phyloP scores from a whole-genome alignment of 2,888 invertebrate species.

The Geophilus truncorum region DNA sequence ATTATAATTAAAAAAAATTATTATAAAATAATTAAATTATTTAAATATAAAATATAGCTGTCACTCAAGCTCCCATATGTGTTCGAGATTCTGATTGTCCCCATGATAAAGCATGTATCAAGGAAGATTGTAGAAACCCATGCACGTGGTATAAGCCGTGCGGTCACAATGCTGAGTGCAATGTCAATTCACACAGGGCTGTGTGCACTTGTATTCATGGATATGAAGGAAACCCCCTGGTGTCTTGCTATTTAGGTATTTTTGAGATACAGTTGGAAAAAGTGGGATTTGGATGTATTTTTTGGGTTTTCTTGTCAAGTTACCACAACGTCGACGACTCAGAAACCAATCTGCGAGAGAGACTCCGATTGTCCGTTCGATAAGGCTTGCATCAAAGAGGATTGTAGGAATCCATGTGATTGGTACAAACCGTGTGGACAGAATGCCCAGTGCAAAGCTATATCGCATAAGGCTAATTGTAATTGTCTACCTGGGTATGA shows the following conservation, averaged over 20 bases:
- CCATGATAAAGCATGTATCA: slow-evolving; percentile 67
- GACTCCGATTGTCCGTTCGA: slow-evolving; percentile 35
- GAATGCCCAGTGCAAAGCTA: slow-evolving; percentile 74
- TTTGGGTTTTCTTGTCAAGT: not conserved
- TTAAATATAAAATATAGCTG: not conserved
- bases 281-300: not conserved
- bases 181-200: slow-evolving; percentile 76
- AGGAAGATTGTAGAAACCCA: slow-evolving; percentile 69
- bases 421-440: slow-evolving; percentile 62
- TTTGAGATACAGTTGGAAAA: not conserved
- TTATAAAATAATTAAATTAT: not conserved
- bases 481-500: slow-evolving; percentile 68
- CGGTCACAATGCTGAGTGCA: slow-evolving; percentile 77
- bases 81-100: slow-evolving; percentile 55
- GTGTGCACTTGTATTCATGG: slow-evolving; percentile 67
- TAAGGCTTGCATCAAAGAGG: slow-evolving; percentile 29
- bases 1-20: not conserved
- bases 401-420: slow-evolving; percentile 65
- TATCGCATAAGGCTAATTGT: slow-evolving; percentile 76
- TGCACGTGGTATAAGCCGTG: slow-evolving; percentile 64
- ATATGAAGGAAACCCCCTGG: slow-evolving; percentile 40
- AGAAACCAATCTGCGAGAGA: slow-evolving; percentile 30
- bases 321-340: not conserved
- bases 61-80: slow-evolving; percentile 35
- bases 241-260: slow-evolving; percentile 38